Evolutionary conservation across 2,888 invertebrate species (phyloP), one percentile per base, ranked within the genome.

Genomic region (Cephus sareptanus): DNA sequence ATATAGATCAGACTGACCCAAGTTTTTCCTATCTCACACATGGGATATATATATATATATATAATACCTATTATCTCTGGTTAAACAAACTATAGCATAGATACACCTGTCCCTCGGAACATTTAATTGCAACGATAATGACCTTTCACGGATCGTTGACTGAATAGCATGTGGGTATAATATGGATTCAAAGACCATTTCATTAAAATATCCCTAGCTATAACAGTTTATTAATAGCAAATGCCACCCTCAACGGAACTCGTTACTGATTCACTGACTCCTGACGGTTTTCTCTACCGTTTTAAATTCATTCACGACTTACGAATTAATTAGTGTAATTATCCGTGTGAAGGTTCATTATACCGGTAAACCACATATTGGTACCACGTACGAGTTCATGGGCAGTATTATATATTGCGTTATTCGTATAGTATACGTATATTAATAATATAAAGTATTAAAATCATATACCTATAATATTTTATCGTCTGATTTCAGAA

Each of bases 61-160:
- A 23, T 23, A 23, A 23, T 56, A 56, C 23, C 56, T 56, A 56
- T 9, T 23, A 56, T 23, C 23, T 56, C 9, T 56, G 9, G 9
- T 56, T 23, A 9, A 56, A 23, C 56, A 23, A 56, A 23, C 56
- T 56, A 23, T 56, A 56, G 23, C 56, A 34, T 34, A 71, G 71
- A 33, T 71, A 34, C 71, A 71, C 71, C 71, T 71, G 71, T 71
- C 33, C 15, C 71, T 33, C 11, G 71, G 30, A 34, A 15, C 71
- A 34, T 71, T 71, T 71, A 71, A 71, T 71, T 76, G 79, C 81
- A 81, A 84, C 85, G 83, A 81, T 87, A 87, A 87, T 87, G 86
- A 87, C 85, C 86, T 86, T 87, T 85, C 84, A 84, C 82, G 83
- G 85, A 79, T 81, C 83, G 84, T 83, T 87, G 85, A 81, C 76